phyloP scores from a whole-genome alignment of 1,140 invertebrate species.

The Octopus sinensis region DNA sequence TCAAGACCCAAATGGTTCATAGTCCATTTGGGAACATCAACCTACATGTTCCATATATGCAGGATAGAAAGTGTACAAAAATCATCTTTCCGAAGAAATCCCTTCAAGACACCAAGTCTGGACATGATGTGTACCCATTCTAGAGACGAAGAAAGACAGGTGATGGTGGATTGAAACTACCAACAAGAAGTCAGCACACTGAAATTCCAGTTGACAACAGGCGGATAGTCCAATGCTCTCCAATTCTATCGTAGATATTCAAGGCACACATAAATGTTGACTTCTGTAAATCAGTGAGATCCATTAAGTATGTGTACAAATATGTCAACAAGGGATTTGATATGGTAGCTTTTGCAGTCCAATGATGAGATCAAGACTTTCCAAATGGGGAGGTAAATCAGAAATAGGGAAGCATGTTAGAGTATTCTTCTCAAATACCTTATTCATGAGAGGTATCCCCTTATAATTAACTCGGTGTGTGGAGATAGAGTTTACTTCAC shows the following conservation, averaged over 20 bases:
- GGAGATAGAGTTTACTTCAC: neutral
- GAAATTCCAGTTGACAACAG: neutral
- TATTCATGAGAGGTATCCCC: neutral
- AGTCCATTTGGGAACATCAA: neutral
- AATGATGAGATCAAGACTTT: neutral
- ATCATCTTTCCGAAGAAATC: neutral
- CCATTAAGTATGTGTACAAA: neutral
- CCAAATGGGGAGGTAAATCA: neutral
- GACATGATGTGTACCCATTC: neutral
- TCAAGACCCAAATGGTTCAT: conserved; percentile 4
- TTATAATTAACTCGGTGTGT: neutral
- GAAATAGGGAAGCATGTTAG: neutral
- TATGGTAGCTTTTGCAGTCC: neutral
- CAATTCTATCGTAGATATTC: neutral
- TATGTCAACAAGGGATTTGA: neutral
- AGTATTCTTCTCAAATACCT: neutral
- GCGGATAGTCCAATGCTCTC: neutral
- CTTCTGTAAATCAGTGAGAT: neutral
- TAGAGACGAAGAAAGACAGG: neutral
- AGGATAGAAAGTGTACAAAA: neutral
- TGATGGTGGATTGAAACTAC: neutral
- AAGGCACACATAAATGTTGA: neutral
- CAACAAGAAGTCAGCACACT: neutral
- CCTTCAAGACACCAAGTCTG: neutral
- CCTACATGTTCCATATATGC: neutral